Evolutionary conservation across 2,888 invertebrate species (phyloP), one percentile per base, ranked within the genome.

Genomic region (Iphiclides podalirius): DNA sequence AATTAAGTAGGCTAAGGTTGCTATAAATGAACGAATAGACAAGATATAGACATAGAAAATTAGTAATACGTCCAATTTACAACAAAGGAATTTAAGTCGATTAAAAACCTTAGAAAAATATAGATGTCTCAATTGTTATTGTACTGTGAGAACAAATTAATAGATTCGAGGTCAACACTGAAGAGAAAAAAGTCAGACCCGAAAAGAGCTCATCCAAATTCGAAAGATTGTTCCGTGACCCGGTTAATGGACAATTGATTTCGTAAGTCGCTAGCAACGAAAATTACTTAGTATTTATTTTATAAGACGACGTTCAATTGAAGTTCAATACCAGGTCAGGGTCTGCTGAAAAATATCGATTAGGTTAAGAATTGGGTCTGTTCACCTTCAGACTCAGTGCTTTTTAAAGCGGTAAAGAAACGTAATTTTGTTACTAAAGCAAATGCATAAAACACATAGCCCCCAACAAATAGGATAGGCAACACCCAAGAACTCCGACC

Each of bases 1-100:
- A 55, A 57, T 58, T 56, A 84, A 77, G 66, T 77, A 77, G 85
- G 85, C 84, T 83, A 85, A 86, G 85, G 86, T 85, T 85, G 79
- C 28, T 34, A 12, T 43, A 20, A 17, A 34, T 20, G 11, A 12
- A 20, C 20, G 20, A 20, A 3, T 20, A n/a, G n/a, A n/a, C n/a
- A n/a, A n/a, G n/a, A n/a, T n/a, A n/a, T n/a, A n/a, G n/a, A n/a
- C n/a, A n/a, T n/a, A n/a, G n/a, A n/a, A n/a, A n/a, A n/a, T n/a
- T n/a, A n/a, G n/a, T n/a, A n/a, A n/a, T n/a, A n/a, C n/a, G n/a
- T n/a, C n/a, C n/a, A n/a, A n/a, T n/a, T n/a, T n/a, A n/a, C n/a
- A n/a, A n/a, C n/a, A n/a, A n/a, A n/a, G n/a, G n/a, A n/a, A n/a
- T n/a, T n/a, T n/a, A n/a, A n/a, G n/a, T n/a, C n/a, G n/a, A n/a